phyloP scores from a whole-genome alignment of 92 coral and sea anemone genomes.

The Epizoanthus illoricatus region DNA sequence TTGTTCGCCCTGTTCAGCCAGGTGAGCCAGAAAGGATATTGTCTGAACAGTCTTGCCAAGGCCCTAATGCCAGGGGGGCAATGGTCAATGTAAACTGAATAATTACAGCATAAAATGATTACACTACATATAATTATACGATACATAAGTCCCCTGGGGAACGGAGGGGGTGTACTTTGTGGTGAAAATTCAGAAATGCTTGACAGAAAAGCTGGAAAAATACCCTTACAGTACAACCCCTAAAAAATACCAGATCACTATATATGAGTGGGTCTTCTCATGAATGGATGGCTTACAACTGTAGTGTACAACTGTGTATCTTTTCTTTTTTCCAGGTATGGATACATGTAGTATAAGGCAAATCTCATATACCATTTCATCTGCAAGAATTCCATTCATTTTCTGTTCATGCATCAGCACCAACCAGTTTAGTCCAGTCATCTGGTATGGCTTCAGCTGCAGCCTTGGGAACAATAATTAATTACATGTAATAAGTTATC shows the following conservation, averaged over 20 bases:
- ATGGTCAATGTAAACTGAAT: neutral
- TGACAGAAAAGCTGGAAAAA: too few relatives aligned
- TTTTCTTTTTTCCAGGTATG: neutral
- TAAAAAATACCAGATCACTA: neutral
- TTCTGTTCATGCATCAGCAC: constrained; percentile 75
- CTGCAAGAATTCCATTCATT: constrained; percentile 86
- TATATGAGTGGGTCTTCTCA: too few relatives aligned
- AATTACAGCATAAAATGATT: neutral
- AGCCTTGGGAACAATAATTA: constrained; percentile 43
- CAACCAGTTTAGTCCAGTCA: constrained; percentile 91
- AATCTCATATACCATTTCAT: constrained; percentile 81
- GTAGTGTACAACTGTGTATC: too few relatives aligned
- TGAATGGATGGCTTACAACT: neutral
- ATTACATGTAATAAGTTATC: too few relatives aligned
- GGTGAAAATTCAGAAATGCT: too few relatives aligned
- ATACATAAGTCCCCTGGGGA: too few relatives aligned
- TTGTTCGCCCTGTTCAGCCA: constrained; percentile 79
- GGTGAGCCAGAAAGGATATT: constrained; percentile 80
- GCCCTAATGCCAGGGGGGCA: constrained; percentile 59
- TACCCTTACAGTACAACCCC: neutral
- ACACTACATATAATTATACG: too few relatives aligned
- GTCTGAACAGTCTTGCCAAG: constrained; percentile 97
- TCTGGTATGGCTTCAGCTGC: constrained; percentile 90
- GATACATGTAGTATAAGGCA: too few relatives aligned
- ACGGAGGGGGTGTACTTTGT: too few relatives aligned